Evolutionary conservation across 1,140 invertebrate species (phyloP).

Genomic region (Drosophila nigrodunni): DNA sequence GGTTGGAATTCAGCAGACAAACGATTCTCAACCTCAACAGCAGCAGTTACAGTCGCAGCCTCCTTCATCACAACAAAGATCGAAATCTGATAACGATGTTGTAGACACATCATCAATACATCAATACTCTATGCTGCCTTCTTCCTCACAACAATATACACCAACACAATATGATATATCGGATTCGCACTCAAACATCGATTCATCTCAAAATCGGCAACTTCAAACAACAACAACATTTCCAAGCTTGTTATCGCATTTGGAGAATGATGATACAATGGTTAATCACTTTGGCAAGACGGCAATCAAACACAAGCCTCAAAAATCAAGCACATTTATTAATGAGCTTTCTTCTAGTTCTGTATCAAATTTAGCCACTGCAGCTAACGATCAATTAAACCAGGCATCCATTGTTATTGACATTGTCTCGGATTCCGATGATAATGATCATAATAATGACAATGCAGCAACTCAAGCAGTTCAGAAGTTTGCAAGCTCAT

Average conservation of each 20-base stretch:
- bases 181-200: constrained; percentile 39
- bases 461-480: constrained; percentile 4
- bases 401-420: constrained; percentile 69
- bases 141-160: constrained; percentile 45
- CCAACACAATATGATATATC: constrained; percentile 29
- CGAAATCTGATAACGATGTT: constrained; percentile 12
- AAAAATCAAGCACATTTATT: constrained; percentile 22
- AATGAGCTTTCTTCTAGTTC: constrained; percentile 60
- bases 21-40: constrained; percentile 38
- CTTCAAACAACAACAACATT: constrained; percentile 44
- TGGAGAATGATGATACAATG: constrained; percentile 32
- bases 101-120: not conserved
- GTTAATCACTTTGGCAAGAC: constrained; percentile 12
- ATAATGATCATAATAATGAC: constrained; percentile 59
- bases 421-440: constrained; percentile 77
- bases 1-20: constrained; percentile 84
- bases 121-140: constrained; percentile 24
- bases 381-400: constrained; percentile 60
- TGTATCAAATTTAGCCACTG: constrained; percentile 55
- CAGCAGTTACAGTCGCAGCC: constrained; percentile 1
- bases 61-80: constrained; percentile 12
- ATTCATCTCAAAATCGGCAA: constrained; percentile 25
- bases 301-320: constrained; percentile 1
- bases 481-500: constrained; percentile 10
- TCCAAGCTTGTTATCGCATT: constrained; percentile 54